Conservation (phyloP, 2,888 invertebrate genomes). For the Amphipoea oculea region DNA sequence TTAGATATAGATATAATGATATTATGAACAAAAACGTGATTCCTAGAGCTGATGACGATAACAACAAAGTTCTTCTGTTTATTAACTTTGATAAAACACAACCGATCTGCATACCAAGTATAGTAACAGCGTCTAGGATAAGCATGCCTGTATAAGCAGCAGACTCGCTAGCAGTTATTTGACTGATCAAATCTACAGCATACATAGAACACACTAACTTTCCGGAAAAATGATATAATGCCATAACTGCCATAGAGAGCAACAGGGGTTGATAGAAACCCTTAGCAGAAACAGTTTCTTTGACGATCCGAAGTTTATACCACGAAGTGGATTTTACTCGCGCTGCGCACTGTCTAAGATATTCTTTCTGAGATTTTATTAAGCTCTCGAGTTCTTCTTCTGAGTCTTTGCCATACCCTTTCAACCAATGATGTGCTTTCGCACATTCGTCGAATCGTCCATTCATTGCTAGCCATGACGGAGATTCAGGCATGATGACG, state of each 20-base stretch:
- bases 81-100: constrained; percentile 74
- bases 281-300: constrained; percentile 57
- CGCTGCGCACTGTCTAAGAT: constrained; percentile 46
- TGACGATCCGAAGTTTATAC: constrained; percentile 51
- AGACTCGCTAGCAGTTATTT: constrained; percentile 74
- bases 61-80: constrained; percentile 75
- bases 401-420: constrained; percentile 67
- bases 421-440: constrained; percentile 70
- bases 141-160: constrained; percentile 79
- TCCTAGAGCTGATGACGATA: constrained; percentile 73
- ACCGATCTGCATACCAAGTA: constrained; percentile 79
- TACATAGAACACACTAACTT: constrained; percentile 76
- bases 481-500: constrained; percentile 72
- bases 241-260: constrained; percentile 66
- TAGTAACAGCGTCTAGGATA: constrained; percentile 80
- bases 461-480: constrained; percentile 73
- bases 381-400: constrained; percentile 69
- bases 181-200: constrained; percentile 75
- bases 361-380: constrained; percentile 65
- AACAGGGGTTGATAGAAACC: constrained; percentile 73
- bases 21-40: constrained; percentile 75
- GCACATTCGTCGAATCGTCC: constrained; percentile 67
- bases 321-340: constrained; percentile 46
- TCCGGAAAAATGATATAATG: constrained; percentile 69
- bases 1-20: constrained; percentile 77